Conservation (phyloP, 2,888 invertebrate genomes). For the Heteromyza rotundicornis region DNA sequence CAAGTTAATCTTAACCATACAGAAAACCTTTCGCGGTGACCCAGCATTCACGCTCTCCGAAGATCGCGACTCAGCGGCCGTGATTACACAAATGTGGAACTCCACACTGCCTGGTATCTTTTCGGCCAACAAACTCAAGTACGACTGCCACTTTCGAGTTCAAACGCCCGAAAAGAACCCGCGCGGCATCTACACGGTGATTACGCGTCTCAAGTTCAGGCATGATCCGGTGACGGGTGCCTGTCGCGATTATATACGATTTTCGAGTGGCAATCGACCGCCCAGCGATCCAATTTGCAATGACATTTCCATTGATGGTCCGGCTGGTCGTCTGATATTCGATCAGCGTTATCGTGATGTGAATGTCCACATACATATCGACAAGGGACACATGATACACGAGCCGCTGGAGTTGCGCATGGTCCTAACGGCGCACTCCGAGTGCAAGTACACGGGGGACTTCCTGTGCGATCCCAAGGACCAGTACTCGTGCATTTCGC, state of each 20-base stretch:
- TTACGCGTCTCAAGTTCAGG: constrained; percentile 57
- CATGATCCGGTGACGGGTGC: constrained; percentile 42
- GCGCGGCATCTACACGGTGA: constrained; percentile 55
- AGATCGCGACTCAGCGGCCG: constrained; percentile 53
- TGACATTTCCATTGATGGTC: constrained; percentile 55
- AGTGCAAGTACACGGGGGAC: constrained; percentile 51
- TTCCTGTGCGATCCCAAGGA: constrained; percentile 53
- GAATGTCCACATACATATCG: constrained; percentile 49
- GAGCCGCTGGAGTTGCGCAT: constrained; percentile 56
- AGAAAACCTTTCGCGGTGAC: constrained; percentile 52
- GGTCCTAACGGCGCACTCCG: constrained; percentile 56
- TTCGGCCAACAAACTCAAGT: constrained; percentile 48
- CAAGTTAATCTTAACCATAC: constrained; percentile 46
- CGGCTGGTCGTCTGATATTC: constrained; percentile 50
- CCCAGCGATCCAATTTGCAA: constrained; percentile 54
- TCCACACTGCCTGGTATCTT: constrained; percentile 46
- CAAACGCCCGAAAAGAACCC: constrained; percentile 46
- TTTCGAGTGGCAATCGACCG: constrained; percentile 51
- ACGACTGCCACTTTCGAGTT: constrained; percentile 55
- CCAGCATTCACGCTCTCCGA: constrained; percentile 50
- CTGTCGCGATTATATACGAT: constrained; percentile 58
- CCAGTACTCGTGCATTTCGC: constrained; percentile 55
- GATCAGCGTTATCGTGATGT: constrained; percentile 55
- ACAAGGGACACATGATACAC: constrained; percentile 42
- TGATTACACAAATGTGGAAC: constrained; percentile 57